Conservation (phyloP, 2,888 invertebrate genomes). For the Smittia aterrima region DNA sequence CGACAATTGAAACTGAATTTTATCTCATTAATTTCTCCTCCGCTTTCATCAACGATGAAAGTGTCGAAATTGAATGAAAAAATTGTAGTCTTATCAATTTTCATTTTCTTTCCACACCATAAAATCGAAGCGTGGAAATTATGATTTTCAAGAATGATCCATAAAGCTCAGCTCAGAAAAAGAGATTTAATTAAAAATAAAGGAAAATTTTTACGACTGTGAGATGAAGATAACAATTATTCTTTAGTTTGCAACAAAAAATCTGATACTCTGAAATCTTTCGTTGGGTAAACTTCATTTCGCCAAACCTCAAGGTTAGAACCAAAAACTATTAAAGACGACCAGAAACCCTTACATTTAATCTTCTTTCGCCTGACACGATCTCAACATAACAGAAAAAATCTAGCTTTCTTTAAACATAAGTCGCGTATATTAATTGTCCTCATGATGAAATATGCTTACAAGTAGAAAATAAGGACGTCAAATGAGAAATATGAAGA, state of each 20-base stretch:
- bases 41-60: neutral
- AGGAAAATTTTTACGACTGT: neutral
- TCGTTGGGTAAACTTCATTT: too few relatives aligned
- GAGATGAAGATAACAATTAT: neutral
- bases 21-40: slow-evolving; percentile 35
- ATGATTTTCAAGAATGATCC: slow-evolving; percentile 24
- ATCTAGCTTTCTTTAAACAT: neutral
- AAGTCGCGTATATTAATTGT: neutral
- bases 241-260: too few relatives aligned
- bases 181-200: slow-evolving; percentile 23
- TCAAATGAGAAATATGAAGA: neutral
- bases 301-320: neutral
- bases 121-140: slow-evolving; percentile 20
- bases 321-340: neutral
- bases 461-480: neutral
- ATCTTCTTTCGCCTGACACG: neutral
- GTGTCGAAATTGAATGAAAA: slow-evolving; percentile 29
- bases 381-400: neutral
- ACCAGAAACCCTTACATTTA: slow-evolving; percentile 6
- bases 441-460: neutral
- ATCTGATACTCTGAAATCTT: too few relatives aligned
- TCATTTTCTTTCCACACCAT: slow-evolving; percentile 23
- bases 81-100: slow-evolving; percentile 18
- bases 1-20: slow-evolving; percentile 21
- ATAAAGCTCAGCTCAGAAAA: neutral